Base-by-base conservation (phyloP, 2,113 vertebrate genomes). In the Lepus americanus region DNA sequence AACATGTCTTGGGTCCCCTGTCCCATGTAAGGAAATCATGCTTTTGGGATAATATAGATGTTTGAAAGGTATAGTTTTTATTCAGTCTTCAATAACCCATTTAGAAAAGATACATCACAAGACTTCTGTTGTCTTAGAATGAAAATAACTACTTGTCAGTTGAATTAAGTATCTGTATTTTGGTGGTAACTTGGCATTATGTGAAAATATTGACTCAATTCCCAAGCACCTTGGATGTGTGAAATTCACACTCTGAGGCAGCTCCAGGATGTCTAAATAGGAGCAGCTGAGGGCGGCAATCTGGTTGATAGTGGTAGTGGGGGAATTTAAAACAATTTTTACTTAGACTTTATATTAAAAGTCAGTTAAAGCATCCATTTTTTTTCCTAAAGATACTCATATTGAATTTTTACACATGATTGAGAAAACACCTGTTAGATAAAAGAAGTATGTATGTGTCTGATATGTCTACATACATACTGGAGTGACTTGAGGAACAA, bases 181-280 rank as follows among this genome's bases (percentile, higher is more conserved):
- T 63, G 81, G 61, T 94, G 78, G 39, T 69, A 95, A 97, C 66
- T 44, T 92, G 82, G 74, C 51, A 95, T 33, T 82, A 63, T 27
- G 20, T 88, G 81, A 95, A 96, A 96, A 95, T 86, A 95, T 94
- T 96, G 94, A 95, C 53, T 87, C 36, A 66, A 83, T 90, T 96
- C 69, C 88, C 85, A 95, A 78, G 69, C 74, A 95, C 90, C 51
- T 86, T 79, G 51, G 55, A 44, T 78, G 25, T 92, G 74, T 95
- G 92, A 88, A 89, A 92, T 69, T 93, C 95, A 93, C 36, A 84
- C 25, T 64, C 53, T n/a, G 31, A 29, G 64, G 51, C 78, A 69
- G 67, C 29, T 89, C 67, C 77, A 96, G 69, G 79, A 83, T 55
- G 55, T 66, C 31, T 87, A 20, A 80, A 85, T 3, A 76, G 69